Evolutionary conservation across 1,140 invertebrate genomes (phyloP), one percentile per base, ranked within the genome.

Genomic region (Nasonia vitripennis): DNA sequence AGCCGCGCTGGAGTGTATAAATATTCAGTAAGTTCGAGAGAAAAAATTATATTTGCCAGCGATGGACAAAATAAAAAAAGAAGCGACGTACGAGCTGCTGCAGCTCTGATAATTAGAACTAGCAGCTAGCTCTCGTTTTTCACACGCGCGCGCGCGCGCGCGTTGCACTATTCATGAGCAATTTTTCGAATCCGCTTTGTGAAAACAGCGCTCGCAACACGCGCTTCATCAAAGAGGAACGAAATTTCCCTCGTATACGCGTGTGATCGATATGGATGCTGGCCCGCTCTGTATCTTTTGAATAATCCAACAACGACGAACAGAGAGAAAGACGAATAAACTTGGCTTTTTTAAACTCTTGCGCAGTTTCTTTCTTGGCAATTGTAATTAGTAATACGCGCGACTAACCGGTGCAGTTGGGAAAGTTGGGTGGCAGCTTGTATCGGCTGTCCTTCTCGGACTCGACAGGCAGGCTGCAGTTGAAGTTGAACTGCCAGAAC

Each of bases 401-500:
- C 62, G 23, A 71, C 68, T 90, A 73, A 92, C 91, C 91, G 5
- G 90, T 91, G 75, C 91, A 92, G 62, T 89, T 89, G 74, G 87
- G 89, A 67, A 86, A 91, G 20, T 86, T 87, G 2, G 86, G 85
- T 0, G 86, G 87, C 14, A 48, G 31, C 31, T 70, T 82, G 73
- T 87, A 87, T 51, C 79, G 86, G 67, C 88, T 87, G 78, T 87
- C 87, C 74, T 88, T 86, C 23, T 87, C 87, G 20, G 84, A 77
- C n/a, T 86, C 89, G 45, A 88, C 89, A 10, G 91, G 91, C 55
- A 96, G 89, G 17, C 91, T 91, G 89, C 96, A 97, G 83, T 95
- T 94, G 91, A 97, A 97, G 87, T 94, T 95, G 67, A 94, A 91
- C 90, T 97, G 95, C 96, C 96, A 97, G 91, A 96, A 96, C 89